A percentile compares a stretch with the other conserved stretches of the same genome.
These are phyloP conservation scores for Amblyjoppa proteus DNA, from an alignment of 2,888 invertebrate species.

Conservation along the genomic window DNA sequence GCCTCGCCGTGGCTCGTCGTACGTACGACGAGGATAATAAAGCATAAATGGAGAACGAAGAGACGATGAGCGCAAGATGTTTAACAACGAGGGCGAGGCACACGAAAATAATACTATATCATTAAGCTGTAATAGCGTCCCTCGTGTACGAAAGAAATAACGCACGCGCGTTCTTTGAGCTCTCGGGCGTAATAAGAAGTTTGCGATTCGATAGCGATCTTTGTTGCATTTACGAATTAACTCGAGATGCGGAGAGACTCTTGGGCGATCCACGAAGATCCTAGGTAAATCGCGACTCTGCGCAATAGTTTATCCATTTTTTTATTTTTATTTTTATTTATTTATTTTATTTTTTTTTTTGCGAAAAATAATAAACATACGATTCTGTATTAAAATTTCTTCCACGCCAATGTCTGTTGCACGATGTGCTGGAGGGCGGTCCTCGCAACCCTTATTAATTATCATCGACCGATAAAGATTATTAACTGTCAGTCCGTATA, in stretches of 20 bases:
- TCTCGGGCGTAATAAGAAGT: conserved; percentile 63
- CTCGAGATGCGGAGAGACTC: conserved; percentile 42
- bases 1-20: neutral
- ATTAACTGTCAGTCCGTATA: neutral
- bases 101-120: conserved; percentile 67
- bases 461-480: neutral
- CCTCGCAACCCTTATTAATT: neutral
- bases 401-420: neutral
- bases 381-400: neutral
- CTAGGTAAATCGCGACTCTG: neutral
- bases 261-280: conserved; percentile 11
- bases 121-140: conserved; percentile 56
- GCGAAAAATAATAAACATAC: neutral
- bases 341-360: neutral
- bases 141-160: conserved; percentile 59
- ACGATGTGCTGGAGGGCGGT: neutral
- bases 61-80: conserved; percentile 48
- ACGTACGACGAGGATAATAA: conserved; percentile 47
- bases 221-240: conserved; percentile 68
- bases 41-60: conserved; percentile 35
- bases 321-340: neutral
- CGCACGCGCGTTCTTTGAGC: conserved; percentile 29
- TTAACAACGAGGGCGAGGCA: conserved; percentile 60
- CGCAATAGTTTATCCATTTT: no score
- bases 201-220: conserved; percentile 70